Percentiles rank a stretch among this genome's conserved stretches.
These are phyloP conservation scores for Xestia rhomboidea DNA, from an alignment of 2,888 invertebrate species.

Conservation along the genomic window DNA sequence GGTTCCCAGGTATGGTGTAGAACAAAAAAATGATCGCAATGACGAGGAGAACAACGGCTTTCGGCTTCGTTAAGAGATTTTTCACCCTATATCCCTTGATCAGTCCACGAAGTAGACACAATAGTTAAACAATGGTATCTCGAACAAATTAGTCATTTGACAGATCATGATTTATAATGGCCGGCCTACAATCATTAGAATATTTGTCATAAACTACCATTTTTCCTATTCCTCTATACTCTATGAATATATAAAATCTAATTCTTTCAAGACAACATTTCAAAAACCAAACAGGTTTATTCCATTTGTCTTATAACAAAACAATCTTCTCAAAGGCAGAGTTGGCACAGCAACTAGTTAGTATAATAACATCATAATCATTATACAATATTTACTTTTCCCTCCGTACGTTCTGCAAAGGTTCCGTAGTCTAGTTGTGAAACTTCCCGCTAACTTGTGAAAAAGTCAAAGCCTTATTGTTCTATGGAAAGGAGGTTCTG, in stretches of 20 bases:
- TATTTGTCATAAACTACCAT: no score
- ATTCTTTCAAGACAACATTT: neutral
- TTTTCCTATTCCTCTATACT: neutral
- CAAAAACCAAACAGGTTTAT: neutral
- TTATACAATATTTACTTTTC: constrained; percentile 38
- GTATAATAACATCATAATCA: constrained; percentile 19
- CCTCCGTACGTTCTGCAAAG: constrained; percentile 27
- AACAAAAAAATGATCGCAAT: no score
- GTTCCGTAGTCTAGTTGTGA: constrained; percentile 13
- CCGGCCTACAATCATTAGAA: no score
- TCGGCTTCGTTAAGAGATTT: no score
- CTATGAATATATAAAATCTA: neutral
- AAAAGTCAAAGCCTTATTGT: constrained; percentile 34
- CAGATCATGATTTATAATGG: no score
- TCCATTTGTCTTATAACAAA: neutral
- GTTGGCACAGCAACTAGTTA: neutral
- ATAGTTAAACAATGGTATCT: no score
- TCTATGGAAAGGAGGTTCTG: constrained; percentile 9
- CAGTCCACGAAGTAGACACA: no score
- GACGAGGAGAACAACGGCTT: no score
- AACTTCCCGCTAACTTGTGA: constrained; percentile 31
- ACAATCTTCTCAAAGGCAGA: neutral
- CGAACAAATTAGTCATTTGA: no score
- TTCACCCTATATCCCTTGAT: no score
- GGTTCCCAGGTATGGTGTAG: no score